Evolutionary conservation across 2,797 vertebrate genomes (phyloP), one percentile per base, ranked within the genome.

Genomic region (Menidia menidia): DNA sequence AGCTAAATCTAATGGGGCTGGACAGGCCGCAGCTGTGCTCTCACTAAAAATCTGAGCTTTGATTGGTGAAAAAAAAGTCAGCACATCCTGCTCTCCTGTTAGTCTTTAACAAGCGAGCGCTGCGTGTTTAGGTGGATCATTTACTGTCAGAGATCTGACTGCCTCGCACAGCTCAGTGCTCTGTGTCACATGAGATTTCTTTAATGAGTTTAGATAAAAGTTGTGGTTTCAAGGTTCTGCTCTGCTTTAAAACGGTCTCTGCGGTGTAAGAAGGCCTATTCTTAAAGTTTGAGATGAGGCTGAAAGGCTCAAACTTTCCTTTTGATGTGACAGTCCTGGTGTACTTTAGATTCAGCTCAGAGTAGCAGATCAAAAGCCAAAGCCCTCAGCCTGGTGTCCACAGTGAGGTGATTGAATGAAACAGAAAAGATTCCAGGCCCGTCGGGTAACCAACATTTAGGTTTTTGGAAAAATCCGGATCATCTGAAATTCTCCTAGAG

Each of bases 101-200:
- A 0, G 45, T 54, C 33, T 55, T 41, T 43, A 53, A 41, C 55
- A 71, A 73, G 14, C 62, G 30, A 54, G 72, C 41, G 48, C 51
- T 52, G 31, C 39, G 4, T 14, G 25, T 25, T 25, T 25, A 25
- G 25, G 25, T 2, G 51, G 53, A 60, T 61, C 18, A 64, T 16
- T 82, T 60, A 48, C 41, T 68, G 70, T 69, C 47, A 66, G 57
- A 75, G 64, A 52, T 7, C 3, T 48, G 45, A 47, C 12, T 61
- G 2, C 64, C 56, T 78, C 39, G 66, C 19, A 10, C 4, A 51
- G 50, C 30, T n/a, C 31, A 47, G 31, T 48, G 10, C 33, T 25
- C 75, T 39, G n/a, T 60, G 19, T 70, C 47, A 63, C 6, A 35
- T 39, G 45, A 60, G 48, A 48, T 68, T 81, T 75, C 15, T 57